Percentiles rank a stretch among this genome's conserved stretches.
These are phyloP conservation scores for Conchocele bisecta DNA, from an alignment of 2,888 invertebrate species.

Conservation along the genomic window DNA sequence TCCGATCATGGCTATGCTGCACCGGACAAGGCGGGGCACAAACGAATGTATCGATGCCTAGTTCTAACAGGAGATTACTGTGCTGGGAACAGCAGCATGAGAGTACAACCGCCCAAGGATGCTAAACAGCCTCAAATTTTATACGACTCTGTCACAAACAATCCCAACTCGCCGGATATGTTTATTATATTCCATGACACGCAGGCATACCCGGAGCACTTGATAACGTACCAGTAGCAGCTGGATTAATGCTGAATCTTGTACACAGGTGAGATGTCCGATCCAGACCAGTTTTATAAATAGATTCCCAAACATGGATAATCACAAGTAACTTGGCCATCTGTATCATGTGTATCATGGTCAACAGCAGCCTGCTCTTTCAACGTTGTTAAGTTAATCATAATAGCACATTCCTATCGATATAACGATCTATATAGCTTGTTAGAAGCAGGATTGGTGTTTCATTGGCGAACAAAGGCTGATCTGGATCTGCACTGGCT, in stretches of 20 bases:
- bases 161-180: constrained; percentile 58
- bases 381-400: too few species aligned
- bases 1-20: constrained; percentile 60
- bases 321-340: too few species aligned
- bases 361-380: too few species aligned
- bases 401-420: too few species aligned
- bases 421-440: too few species aligned
- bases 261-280: too few species aligned
- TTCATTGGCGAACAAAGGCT: too few species aligned
- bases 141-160: constrained; percentile 71
- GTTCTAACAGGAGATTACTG: constrained; percentile 68
- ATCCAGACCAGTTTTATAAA: too few species aligned
- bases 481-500: too few species aligned
- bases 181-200: constrained; percentile 75
- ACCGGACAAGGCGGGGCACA: constrained; percentile 48
- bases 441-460: too few species aligned
- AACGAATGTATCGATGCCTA: constrained; percentile 62
- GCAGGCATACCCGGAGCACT: constrained; percentile 73
- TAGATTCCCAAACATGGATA: too few species aligned
- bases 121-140: constrained; percentile 23
- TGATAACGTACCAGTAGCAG: constrained; percentile 60
- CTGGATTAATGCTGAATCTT: background rate
- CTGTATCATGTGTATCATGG: too few species aligned
- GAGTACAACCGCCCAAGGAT: constrained; percentile 54
- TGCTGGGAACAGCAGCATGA: constrained; percentile 50